Conservation (phyloP, 2,113 vertebrate genomes). For the Microtus montanus region DNA sequence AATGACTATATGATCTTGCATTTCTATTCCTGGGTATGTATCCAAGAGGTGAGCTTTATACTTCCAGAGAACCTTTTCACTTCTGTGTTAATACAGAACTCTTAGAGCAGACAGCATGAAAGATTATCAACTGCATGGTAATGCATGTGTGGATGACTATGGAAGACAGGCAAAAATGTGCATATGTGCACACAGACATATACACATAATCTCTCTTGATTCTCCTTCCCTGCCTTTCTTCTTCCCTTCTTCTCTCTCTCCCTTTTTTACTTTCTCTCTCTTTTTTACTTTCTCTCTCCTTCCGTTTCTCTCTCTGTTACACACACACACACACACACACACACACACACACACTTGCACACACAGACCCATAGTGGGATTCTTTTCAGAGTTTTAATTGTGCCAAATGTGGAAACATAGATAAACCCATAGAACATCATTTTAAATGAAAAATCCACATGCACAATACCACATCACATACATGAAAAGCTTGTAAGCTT, state of each 20-base stretch:
- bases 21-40: neutral
- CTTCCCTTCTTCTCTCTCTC: accelerated
- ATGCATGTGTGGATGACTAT: neutral
- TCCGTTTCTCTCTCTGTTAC: neutral
- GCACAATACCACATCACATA: too few species aligned
- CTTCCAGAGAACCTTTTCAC: neutral
- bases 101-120: neutral
- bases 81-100: neutral
- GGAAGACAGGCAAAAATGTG: neutral
- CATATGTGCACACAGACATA: neutral
- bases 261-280: too few species aligned
- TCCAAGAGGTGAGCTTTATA: neutral
- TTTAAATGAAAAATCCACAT: neutral
- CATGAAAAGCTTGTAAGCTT: too few species aligned
- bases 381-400: neutral
- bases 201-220: neutral
- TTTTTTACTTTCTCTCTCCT: too few species aligned
- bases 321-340: neutral
- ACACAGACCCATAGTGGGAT: neutral
- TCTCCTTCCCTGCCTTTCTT: neutral
- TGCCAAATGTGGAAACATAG: neutral
- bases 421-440: neutral
- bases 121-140: neutral
- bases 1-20: neutral
- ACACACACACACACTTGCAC: neutral